These are phyloP conservation scores for Microchirus variegatus DNA, from an alignment of 2,797 vertebrate genomes.

Conservation along the genomic window DNA sequence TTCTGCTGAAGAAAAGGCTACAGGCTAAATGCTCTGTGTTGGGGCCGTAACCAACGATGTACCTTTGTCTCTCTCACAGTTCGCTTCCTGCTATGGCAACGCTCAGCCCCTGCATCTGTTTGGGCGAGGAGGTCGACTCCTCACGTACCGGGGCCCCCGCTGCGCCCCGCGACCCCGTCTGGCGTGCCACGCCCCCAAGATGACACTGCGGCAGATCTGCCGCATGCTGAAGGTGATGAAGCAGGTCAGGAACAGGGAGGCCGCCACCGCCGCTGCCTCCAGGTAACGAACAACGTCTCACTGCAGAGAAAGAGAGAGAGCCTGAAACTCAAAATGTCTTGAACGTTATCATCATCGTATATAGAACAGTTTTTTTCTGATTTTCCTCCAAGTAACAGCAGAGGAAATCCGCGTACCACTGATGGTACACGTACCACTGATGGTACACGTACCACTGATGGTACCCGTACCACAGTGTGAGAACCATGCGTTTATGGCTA, in stretches of 20 bases:
- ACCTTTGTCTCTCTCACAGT: conserved; percentile 55
- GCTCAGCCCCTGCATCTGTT: conserved; percentile 66
- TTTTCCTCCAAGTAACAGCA: too few relatives aligned
- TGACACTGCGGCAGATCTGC: conserved; percentile 83
- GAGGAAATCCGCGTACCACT: too few relatives aligned
- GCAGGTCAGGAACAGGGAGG: conserved; percentile 71
- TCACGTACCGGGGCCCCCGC: conserved; percentile 69
- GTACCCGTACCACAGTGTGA: too few relatives aligned
- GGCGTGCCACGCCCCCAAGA: conserved; percentile 65
- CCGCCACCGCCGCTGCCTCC: conserved; percentile 37
- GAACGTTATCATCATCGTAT: too few relatives aligned
- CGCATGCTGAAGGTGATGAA: conserved; percentile 78
- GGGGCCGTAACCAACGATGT: background rate
- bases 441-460: too few relatives aligned
- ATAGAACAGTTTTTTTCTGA: too few relatives aligned
- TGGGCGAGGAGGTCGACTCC: conserved; percentile 56
- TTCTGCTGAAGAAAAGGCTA: too few relatives aligned
- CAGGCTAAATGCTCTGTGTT: background rate
- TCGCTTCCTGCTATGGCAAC: conserved; percentile 79
- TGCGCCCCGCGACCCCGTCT: conserved; percentile 69
- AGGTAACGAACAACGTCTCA: conserved; percentile 52
- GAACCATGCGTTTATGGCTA: too few relatives aligned
- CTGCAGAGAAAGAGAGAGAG: too few relatives aligned
- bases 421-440: too few relatives aligned
- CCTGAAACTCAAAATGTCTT: too few relatives aligned